Evolutionary conservation across 2,113 vertebrate genomes (phyloP).

Genomic region (Apaloderma vittatum): DNA sequence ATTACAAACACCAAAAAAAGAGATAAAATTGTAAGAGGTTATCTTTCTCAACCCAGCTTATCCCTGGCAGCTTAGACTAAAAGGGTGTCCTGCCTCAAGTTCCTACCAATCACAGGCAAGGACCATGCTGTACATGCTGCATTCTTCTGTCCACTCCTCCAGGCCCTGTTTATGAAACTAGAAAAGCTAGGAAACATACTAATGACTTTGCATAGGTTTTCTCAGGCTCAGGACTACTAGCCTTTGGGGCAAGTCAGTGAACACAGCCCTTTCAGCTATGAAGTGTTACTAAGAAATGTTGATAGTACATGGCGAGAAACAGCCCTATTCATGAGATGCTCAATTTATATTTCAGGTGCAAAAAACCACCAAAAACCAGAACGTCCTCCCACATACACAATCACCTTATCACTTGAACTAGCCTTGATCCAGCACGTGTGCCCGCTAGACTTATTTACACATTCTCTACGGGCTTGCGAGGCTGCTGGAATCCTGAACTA

Average conservation of each 20-base stretch:
- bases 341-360: not conserved
- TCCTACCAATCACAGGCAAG: not conserved
- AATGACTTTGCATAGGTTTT: not conserved
- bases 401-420: not conserved
- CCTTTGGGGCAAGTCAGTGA: not conserved
- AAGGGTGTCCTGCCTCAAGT: not conserved
- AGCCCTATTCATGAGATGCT: not conserved
- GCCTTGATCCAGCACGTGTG: not conserved
- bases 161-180: not conserved
- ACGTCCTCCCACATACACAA: not conserved
- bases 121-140: fast-evolving
- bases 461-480: not conserved
- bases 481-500: not conserved
- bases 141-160: not conserved
- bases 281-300: not conserved
- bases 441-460: not conserved
- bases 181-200: not conserved
- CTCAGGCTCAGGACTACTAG: not conserved
- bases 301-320: fast-evolving
- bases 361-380: not conserved
- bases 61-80: not conserved
- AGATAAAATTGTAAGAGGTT: not conserved
- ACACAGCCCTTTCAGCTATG: not conserved
- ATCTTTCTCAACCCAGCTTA: not conserved
- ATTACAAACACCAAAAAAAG: not conserved